Conservation (phyloP, 1,140 invertebrate genomes). For the Vollenhovia emeryi region DNA sequence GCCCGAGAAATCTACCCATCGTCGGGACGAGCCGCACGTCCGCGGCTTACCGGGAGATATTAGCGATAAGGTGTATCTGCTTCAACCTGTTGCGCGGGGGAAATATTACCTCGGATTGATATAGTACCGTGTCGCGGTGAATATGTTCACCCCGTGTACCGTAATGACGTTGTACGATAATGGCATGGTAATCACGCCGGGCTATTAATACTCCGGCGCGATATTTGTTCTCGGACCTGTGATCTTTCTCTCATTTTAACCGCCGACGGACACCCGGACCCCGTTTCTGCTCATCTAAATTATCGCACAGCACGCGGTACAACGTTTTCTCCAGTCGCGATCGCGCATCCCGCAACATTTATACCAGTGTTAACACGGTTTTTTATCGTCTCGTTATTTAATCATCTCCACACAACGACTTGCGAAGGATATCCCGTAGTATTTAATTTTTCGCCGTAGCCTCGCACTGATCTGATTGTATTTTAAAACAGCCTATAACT, state of each 20-base stretch:
- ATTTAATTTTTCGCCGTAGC: neutral
- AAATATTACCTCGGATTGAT: slow-evolving; percentile 72
- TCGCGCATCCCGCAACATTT: neutral
- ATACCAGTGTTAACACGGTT: neutral
- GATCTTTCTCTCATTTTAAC: slow-evolving; percentile 62
- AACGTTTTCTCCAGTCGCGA: neutral
- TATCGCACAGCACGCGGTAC: neutral
- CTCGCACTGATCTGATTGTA: neutral
- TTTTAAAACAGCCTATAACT: neutral
- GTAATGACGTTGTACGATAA: slow-evolving; percentile 74
- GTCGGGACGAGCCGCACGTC: slow-evolving; percentile 54
- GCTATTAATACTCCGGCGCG: slow-evolving; percentile 71
- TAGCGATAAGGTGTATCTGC: slow-evolving; percentile 71
- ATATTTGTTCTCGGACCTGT: slow-evolving; percentile 66
- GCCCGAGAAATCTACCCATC: slow-evolving; percentile 68
- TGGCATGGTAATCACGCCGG: slow-evolving; percentile 70
- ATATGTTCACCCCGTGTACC: slow-evolving; percentile 72
- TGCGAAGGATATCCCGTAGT: neutral
- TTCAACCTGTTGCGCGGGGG: slow-evolving; percentile 67
- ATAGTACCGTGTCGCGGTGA: slow-evolving; percentile 68
- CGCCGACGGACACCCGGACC: neutral
- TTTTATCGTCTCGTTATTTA: slow-evolving; percentile 17
- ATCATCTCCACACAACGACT: neutral
- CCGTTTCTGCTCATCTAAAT: slow-evolving; percentile 24
- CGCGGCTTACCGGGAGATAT: slow-evolving; percentile 66